Evolutionary conservation across 2,797 vertebrate species (phyloP).

Genomic region (Halcyon badia): DNA sequence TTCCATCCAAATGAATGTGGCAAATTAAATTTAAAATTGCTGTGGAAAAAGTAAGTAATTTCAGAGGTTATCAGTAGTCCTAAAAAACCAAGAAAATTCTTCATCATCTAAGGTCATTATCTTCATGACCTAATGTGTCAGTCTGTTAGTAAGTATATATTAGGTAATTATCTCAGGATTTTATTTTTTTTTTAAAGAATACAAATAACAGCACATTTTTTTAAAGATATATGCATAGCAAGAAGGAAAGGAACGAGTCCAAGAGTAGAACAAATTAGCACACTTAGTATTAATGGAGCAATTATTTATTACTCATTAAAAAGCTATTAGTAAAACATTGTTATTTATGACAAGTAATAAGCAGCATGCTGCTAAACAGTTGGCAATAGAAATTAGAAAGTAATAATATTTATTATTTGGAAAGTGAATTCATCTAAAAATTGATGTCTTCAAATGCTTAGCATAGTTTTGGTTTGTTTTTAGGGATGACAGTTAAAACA

Average conservation of each 20-base stretch:
- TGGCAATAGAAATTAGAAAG: slow-evolving; percentile 62
- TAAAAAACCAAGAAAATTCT: background rate
- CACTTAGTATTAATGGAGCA: slow-evolving; percentile 71
- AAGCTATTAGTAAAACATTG: slow-evolving; percentile 74
- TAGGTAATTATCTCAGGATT: background rate
- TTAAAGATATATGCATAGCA: background rate
- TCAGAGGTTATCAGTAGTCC: background rate
- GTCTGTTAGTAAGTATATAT: background rate
- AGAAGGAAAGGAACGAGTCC: slow-evolving; percentile 37
- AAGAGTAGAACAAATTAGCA: slow-evolving; percentile 57
- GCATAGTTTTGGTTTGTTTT: background rate
- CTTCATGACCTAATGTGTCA: background rate
- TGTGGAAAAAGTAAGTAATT: fast-evolving
- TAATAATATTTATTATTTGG: slow-evolving; percentile 35
- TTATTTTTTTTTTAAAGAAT: background rate
- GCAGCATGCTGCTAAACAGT: slow-evolving; percentile 40
- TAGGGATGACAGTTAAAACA: background rate
- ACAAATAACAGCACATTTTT: background rate
- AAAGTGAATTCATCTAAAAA: slow-evolving; percentile 24
- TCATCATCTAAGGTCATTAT: background rate
- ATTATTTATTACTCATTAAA: slow-evolving; percentile 80
- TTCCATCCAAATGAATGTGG: background rate
- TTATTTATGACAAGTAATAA: slow-evolving; percentile 75
- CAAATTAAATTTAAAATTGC: background rate
- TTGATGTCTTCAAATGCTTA: background rate